Evolutionary conservation across 1,140 invertebrate genomes (phyloP), one percentile per base, ranked within the genome.

Genomic region (Gonioctena quinquepunctata): DNA sequence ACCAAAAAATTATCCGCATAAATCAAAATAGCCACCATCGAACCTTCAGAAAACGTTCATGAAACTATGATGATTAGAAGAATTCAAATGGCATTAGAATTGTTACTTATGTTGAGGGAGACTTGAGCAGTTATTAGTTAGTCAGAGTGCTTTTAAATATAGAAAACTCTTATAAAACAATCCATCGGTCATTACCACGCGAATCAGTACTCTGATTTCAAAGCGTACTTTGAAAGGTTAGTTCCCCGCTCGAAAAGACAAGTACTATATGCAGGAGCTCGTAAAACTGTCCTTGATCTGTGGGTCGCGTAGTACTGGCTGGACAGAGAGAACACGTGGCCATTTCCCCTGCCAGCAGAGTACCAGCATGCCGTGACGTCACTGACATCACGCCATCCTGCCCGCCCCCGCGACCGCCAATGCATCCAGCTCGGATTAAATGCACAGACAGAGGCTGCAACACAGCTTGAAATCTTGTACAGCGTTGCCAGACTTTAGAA

Each of bases 241-340:
- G n/a, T n/a, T n/a, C n/a, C n/a, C n/a, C n/a, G n/a, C n/a, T n/a
- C 74, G 77, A 79, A 77, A 79, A 79, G 76, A 79, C 76, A 80
- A 80, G 76, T 77, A 80, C 77, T 80, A 80, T 79, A 79, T 80
- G 79, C 80, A 78, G 78, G 75, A 78, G 80, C 80, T 81, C 80
- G 81, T 82, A 82, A 82, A 82, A 82, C 77, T 82, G 81, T 81
- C 81, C 81, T 82, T 82, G 81, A 82, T 82, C 80, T 82, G 78
- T 82, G 79, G 80, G 81, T 81, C 79, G 81, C 79, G 80, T 82
- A 82, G 81, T 82, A 81, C 76, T 79, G 71, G 76, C 76, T 75
- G 75, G 76, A 71, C 73, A 67, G 71, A 78, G 73, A 33, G 74
- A 82, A 81, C 81, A 82, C 81, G 81, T 82, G 78, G 80, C 80